phyloP scores from a whole-genome alignment of 2,888 invertebrate genomes.

The Erpobdella octoculata region DNA sequence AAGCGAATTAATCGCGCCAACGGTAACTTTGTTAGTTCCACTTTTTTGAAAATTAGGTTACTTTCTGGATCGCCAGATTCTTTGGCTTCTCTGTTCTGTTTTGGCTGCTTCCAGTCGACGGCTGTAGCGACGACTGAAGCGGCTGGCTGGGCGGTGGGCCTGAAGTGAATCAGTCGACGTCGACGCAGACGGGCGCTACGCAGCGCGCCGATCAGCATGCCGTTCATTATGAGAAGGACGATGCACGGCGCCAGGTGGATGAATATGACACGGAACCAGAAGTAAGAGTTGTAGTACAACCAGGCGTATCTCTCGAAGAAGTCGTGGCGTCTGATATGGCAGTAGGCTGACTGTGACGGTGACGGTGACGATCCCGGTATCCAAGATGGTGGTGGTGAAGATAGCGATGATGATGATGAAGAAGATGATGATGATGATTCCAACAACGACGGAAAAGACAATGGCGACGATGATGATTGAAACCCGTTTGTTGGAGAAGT shows the following conservation, averaged over 20 bases:
- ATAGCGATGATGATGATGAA: neutral
- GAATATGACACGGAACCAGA: conserved; percentile 76
- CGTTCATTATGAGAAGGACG: conserved; percentile 76
- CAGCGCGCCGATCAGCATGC: conserved; percentile 76
- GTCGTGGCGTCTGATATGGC: neutral
- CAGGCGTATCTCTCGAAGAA: conserved; percentile 30
- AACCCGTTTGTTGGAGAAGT: neutral
- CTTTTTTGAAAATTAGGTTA: too few species aligned
- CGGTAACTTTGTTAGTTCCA: too few species aligned
- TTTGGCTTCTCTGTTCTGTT: too few species aligned
- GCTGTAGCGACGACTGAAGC: too few species aligned
- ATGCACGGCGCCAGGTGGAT: conserved; percentile 86
- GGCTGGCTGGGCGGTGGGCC: too few species aligned
- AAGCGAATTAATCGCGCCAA: too few species aligned
- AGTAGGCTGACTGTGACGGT: too few species aligned
- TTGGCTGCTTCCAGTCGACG: too few species aligned
- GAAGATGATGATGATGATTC: neutral
- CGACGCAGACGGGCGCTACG: conserved; percentile 73
- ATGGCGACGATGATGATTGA: neutral
- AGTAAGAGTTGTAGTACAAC: conserved; percentile 65
- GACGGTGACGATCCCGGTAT: neutral
- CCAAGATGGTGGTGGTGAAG: neutral
- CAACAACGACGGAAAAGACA: neutral
- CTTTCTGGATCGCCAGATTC: too few species aligned
- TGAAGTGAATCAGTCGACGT: conserved; percentile 70